A percentile compares a stretch with the other conserved stretches of the same genome.
Conservation (phyloP, 2,888 invertebrate genomes). For the Agapostemon virescens region DNA sequence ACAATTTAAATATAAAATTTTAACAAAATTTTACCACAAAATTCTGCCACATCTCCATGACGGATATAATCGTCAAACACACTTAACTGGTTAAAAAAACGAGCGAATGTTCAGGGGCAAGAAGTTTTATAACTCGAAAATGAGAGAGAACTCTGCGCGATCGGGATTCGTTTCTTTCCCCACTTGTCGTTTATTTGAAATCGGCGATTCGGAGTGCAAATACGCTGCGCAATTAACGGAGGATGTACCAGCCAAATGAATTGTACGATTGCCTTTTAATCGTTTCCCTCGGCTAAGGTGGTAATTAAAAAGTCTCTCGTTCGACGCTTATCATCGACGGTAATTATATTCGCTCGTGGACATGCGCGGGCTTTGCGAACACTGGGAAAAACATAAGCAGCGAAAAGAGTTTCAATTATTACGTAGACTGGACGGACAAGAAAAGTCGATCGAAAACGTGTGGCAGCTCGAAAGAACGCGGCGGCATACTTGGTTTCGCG, state of each 20-base stretch:
- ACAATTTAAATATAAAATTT: too few relatives aligned
- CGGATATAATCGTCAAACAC: too few relatives aligned
- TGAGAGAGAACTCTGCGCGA: too few relatives aligned
- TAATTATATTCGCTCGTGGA: neutral
- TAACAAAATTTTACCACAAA: too few relatives aligned
- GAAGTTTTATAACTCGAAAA: too few relatives aligned
- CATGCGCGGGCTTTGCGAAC: neutral
- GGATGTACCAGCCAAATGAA: neutral
- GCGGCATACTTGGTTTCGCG: neutral
- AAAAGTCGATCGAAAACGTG: neutral
- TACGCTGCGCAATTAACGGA: neutral
- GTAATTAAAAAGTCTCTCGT: neutral
- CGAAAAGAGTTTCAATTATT: neutral
- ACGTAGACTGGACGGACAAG: neutral
- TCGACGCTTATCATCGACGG: neutral
- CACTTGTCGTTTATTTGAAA: too few relatives aligned
- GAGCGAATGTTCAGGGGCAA: too few relatives aligned
- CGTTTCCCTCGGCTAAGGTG: neutral
- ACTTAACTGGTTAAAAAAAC: too few relatives aligned
- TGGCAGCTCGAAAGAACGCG: neutral
- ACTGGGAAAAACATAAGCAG: neutral
- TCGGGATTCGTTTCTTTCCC: too few relatives aligned
- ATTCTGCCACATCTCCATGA: too few relatives aligned
- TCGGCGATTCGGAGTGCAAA: too few relatives aligned
- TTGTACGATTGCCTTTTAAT: neutral